Evolutionary conservation across 1,140 invertebrate genomes (phyloP).

Genomic region (Zaprionus inermis): DNA sequence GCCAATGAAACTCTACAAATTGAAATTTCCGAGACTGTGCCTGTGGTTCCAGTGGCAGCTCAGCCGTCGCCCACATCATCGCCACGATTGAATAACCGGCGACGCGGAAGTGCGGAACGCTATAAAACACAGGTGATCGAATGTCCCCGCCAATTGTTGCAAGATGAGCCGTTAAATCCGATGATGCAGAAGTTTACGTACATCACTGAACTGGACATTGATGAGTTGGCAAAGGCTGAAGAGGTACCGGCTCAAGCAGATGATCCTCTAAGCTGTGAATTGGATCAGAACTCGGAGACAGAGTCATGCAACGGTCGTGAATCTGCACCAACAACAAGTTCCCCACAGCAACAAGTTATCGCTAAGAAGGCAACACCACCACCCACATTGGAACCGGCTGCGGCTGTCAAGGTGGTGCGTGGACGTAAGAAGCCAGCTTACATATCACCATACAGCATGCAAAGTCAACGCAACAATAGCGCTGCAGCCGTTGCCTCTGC

Average conservation of each 20-base stretch:
- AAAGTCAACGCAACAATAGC: slow-evolving; percentile 74
- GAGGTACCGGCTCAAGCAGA: slow-evolving; percentile 79
- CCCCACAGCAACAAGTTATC: background rate
- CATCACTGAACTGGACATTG: slow-evolving; percentile 67
- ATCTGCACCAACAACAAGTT: slow-evolving; percentile 3
- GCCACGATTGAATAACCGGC: slow-evolving; percentile 50
- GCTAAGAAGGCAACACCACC: slow-evolving; percentile 11
- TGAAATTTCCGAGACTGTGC: slow-evolving; percentile 61
- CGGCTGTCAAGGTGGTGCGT: slow-evolving; percentile 88
- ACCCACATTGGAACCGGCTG: slow-evolving; percentile 56
- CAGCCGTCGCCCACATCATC: slow-evolving; percentile 30
- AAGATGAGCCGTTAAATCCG: slow-evolving; percentile 85
- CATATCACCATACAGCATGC: slow-evolving; percentile 86
- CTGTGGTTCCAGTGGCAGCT: background rate
- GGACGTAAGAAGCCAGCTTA: slow-evolving; percentile 91
- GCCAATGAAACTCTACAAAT: slow-evolving; percentile 80
- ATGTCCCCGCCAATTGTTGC: slow-evolving; percentile 55
- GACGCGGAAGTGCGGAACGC: slow-evolving; percentile 69
- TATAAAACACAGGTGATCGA: slow-evolving; percentile 79
- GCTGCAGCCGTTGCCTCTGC: slow-evolving; percentile 46
- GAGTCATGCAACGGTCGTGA: slow-evolving; percentile 75
- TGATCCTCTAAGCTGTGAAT: slow-evolving; percentile 83
- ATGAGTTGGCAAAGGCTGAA: slow-evolving; percentile 1
- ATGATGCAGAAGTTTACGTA: slow-evolving; percentile 74
- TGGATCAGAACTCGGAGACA: slow-evolving; percentile 85